phyloP scores from a whole-genome alignment of 2,888 invertebrate genomes.

The Laspeyria flexula region DNA sequence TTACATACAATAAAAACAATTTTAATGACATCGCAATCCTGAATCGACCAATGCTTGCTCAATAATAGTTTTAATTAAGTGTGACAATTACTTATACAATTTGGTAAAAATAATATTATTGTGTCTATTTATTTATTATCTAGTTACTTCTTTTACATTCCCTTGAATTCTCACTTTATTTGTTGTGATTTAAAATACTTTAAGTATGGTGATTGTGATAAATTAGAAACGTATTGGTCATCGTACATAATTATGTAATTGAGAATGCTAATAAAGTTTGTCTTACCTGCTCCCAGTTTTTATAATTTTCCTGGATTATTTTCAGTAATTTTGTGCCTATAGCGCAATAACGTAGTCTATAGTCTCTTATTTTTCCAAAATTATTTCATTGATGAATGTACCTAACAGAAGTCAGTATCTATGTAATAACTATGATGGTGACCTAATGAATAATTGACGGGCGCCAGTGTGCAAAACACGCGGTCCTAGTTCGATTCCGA shows the following conservation, averaged over 20 bases:
- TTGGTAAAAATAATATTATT: slow-evolving; percentile 1
- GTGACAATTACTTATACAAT: neutral
- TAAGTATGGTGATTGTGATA: slow-evolving; percentile 35
- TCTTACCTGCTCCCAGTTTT: slow-evolving; percentile 15
- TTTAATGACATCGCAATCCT: neutral
- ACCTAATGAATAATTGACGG: too few species aligned
- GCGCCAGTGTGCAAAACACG: too few species aligned
- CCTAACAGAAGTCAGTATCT: too few species aligned
- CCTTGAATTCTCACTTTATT: slow-evolving; percentile 23
- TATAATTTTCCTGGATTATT: neutral
- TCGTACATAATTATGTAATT: slow-evolving; percentile 19
- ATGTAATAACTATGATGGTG: too few species aligned
- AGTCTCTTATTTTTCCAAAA: too few species aligned
- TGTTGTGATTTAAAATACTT: slow-evolving; percentile 8
- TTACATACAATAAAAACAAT: too few species aligned
- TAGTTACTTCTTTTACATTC: slow-evolving; percentile 26
- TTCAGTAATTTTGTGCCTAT: too few species aligned
- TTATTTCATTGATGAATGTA: too few species aligned
- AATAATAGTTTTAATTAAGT: slow-evolving; percentile 16
- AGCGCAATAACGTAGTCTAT: too few species aligned
- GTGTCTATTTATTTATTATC: slow-evolving; percentile 16
- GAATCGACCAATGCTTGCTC: slow-evolving; percentile 29
- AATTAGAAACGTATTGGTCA: slow-evolving; percentile 17
- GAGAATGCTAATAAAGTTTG: slow-evolving; percentile 33
- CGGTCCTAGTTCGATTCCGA: too few species aligned